A percentile compares a stretch with the other conserved stretches of the same genome.
phyloP scores from a whole-genome alignment of 2,888 invertebrate genomes.

The Drosophila ezoana region DNA sequence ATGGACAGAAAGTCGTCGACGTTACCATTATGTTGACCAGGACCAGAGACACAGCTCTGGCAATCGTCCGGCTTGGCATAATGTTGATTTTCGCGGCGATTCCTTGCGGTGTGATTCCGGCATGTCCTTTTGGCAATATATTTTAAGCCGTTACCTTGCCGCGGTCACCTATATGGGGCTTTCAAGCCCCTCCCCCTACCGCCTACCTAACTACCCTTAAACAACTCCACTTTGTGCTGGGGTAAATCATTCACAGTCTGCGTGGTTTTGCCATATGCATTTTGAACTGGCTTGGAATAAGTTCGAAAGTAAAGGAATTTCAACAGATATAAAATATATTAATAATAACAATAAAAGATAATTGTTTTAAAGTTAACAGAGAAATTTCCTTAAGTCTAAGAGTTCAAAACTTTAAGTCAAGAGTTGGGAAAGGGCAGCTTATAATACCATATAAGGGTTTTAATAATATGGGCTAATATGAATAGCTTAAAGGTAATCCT shows the following conservation, averaged over 20 bases:
- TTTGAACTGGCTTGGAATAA: neutral
- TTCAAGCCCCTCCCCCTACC: neutral
- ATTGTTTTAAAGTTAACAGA: neutral
- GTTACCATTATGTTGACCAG: slow-evolving; percentile 72
- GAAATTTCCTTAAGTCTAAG: neutral
- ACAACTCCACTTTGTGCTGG: slow-evolving; percentile 1
- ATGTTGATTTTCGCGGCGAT: slow-evolving; percentile 82
- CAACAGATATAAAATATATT: neutral
- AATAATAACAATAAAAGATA: neutral
- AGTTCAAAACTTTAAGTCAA: neutral
- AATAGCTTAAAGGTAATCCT: no score
- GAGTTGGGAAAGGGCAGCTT: no score
- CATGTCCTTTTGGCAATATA: slow-evolving; percentile 77
- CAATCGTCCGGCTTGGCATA: slow-evolving; percentile 69
- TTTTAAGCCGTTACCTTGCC: slow-evolving; percentile 75
- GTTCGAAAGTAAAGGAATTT: neutral
- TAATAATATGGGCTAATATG: no score
- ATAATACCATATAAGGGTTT: no score
- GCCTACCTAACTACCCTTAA: neutral
- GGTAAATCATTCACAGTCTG: slow-evolving; percentile 51
- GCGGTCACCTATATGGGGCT: slow-evolving; percentile 68
- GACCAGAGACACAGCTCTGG: slow-evolving; percentile 18
- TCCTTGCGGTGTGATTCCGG: slow-evolving; percentile 84
- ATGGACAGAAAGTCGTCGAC: slow-evolving; percentile 34
- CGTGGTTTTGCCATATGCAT: neutral